Evolutionary conservation across 2,888 invertebrate genomes (phyloP), one percentile per base, ranked within the genome.

Genomic region (Spatulosminthurus flaviceps): DNA sequence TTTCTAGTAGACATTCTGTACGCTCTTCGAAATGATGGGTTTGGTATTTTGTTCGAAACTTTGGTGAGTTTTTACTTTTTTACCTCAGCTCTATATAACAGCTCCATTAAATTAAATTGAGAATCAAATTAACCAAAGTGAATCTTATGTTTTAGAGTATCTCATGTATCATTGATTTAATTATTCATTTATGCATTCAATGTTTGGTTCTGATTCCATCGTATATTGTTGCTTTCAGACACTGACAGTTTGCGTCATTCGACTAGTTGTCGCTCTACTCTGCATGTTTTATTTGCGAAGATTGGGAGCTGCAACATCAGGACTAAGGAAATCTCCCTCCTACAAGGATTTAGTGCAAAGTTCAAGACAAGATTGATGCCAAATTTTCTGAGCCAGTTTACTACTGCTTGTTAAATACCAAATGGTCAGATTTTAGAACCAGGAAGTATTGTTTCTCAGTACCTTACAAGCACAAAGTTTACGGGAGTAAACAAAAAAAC

Each of bases 301-400:
- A 77, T 83, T 85, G 64, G 85, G 85, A 43, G 77, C 78, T 16
- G 82, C 84, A 0, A 82, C 83, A 4, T 83, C 85, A 19, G 85
- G 85, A 9, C 34, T 80, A 16, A 51, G 80, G 42, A 69, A 60
- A 34, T 78, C 78, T 0, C 80, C 80, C 9, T 80, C 80, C 19
- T 79, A 80, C 61, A 80, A 79, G 43, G 77, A 82, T 60, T 16
- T 81, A n/a, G 22, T 76, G 1, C 76, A 79, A 9, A 28, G 26
- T 43, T 28, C 60, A 1, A 73, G 43, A 19, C 5, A 43, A 29
- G 43, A 73, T 67, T 29, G 26, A 26, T 67, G 64, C 64, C 24
- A 24, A 13, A 64, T 21, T 64, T 21, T 64, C 21, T 21, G 7
- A 64, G 21, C 2, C 34, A 2, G 13, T 21, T 13, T n/a, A 1